Evolutionary conservation across 1,140 invertebrate genomes (phyloP).

Genomic region (Ridgeia piscesae): DNA sequence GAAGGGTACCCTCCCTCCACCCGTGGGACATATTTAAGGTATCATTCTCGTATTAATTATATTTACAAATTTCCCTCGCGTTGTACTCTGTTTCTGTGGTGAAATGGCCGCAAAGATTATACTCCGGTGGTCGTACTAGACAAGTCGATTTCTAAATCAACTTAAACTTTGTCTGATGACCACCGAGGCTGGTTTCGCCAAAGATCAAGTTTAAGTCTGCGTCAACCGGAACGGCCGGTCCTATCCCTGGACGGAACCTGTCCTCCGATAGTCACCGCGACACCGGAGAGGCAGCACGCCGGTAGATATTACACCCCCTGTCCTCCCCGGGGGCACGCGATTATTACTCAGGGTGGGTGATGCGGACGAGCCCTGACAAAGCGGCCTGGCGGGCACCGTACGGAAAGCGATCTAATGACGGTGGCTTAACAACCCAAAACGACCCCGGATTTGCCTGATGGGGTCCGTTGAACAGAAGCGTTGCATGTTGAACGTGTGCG

Average conservation of each 20-base stretch:
- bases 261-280: not conserved
- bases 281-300: not conserved
- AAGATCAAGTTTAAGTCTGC: not conserved
- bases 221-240: not conserved
- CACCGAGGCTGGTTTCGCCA: not conserved
- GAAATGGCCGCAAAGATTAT: not conserved
- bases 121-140: not conserved
- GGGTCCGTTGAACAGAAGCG: not conserved
- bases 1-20: not conserved
- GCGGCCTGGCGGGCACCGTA: not conserved
- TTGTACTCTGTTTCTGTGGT: not conserved
- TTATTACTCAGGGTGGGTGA: not conserved
- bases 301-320: not conserved
- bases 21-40: not conserved
- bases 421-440: not conserved
- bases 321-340: not conserved
- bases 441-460: not conserved
- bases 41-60: not conserved
- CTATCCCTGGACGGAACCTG: not conserved
- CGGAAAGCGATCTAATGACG: not conserved
- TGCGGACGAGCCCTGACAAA: not conserved
- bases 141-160: not conserved
- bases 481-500: not conserved
- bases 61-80: not conserved
- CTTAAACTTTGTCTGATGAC: not conserved